These are phyloP conservation scores for Drosophila takahashii DNA, from an alignment of 1,140 invertebrate genomes.

Conservation along the genomic window DNA sequence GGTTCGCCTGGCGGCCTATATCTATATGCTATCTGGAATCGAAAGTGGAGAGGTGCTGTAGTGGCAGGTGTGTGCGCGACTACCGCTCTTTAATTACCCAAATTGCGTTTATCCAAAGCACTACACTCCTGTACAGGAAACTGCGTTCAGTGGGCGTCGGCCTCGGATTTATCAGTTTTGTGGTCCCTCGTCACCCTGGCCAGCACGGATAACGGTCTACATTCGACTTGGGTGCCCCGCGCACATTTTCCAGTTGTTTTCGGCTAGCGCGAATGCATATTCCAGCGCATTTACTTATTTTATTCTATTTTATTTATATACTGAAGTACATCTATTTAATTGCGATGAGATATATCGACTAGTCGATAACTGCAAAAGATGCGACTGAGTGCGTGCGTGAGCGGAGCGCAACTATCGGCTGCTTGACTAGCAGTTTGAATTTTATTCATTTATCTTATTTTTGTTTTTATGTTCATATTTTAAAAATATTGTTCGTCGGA, in stretches of 20 bases:
- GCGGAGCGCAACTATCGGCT: neutral
- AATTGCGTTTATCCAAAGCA: constrained; percentile 56
- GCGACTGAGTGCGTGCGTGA: neutral
- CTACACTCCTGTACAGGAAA: constrained; percentile 63
- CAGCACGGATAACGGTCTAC: constrained; percentile 39
- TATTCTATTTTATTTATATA: constrained; percentile 74
- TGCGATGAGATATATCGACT: constrained; percentile 28
- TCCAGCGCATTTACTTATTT: constrained; percentile 43
- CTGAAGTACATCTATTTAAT: constrained; percentile 53
- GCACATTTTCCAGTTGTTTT: constrained; percentile 48
- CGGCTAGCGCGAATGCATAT: constrained; percentile 28
- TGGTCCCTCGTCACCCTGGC: constrained; percentile 52
- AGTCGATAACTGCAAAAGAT: constrained; percentile 3
- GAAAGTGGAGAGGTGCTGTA: constrained; percentile 11
- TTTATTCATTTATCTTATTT: neutral
- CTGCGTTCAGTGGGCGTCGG: constrained; percentile 69
- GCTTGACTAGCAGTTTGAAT: no score
- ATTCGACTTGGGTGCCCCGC: constrained; percentile 19
- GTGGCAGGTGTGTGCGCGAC: neutral
- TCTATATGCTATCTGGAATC: constrained; percentile 43
- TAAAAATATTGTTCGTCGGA: neutral
- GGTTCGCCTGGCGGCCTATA: constrained; percentile 15
- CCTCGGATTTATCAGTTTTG: constrained; percentile 57
- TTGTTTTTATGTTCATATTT: neutral
- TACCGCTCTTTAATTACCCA: constrained; percentile 48